Evolutionary conservation across 2,888 invertebrate species (phyloP).

Genomic region (Galerucella calmariensis): DNA sequence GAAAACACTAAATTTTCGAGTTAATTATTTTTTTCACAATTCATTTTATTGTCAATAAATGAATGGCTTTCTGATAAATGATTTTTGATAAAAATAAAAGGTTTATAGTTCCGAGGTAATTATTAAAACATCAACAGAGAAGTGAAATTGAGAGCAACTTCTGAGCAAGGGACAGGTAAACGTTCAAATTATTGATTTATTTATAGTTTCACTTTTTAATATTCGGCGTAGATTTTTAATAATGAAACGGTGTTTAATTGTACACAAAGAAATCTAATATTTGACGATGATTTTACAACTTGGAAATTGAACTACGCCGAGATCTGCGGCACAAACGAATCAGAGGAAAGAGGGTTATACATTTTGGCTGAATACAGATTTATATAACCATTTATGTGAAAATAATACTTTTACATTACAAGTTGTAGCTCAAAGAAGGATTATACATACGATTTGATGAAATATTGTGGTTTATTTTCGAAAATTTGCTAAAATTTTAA

Average conservation of each 20-base stretch:
- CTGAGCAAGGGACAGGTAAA: conserved; percentile 55
- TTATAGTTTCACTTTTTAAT: conserved; percentile 42
- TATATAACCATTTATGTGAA: conserved; percentile 10
- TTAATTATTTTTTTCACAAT: not conserved
- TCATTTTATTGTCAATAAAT: not conserved
- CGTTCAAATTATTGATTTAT: conserved; percentile 63
- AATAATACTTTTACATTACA: conserved; percentile 26
- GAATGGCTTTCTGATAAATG: not conserved
- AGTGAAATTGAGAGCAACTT: conserved; percentile 52
- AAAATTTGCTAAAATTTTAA: conserved; percentile 64
- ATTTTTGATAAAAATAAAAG: conserved; percentile 4
- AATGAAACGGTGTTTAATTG: conserved; percentile 20
- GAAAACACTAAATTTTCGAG: not conserved
- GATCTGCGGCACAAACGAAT: conserved; percentile 57
- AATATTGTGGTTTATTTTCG: conserved; percentile 53
- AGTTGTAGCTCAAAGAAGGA: conserved; percentile 17
- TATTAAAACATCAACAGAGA: conserved; percentile 46
- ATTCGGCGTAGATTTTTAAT: conserved; percentile 24
- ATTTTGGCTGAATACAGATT: conserved; percentile 24
- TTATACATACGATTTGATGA: conserved; percentile 54
- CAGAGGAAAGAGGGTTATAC: conserved; percentile 49
- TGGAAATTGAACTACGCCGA: conserved; percentile 52
- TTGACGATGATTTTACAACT: conserved; percentile 14
- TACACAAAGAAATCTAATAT: conserved; percentile 5
- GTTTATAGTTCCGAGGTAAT: not conserved